Evolutionary conservation across 2,888 invertebrate genomes (phyloP).

Genomic region (Griposia aprilina): DNA sequence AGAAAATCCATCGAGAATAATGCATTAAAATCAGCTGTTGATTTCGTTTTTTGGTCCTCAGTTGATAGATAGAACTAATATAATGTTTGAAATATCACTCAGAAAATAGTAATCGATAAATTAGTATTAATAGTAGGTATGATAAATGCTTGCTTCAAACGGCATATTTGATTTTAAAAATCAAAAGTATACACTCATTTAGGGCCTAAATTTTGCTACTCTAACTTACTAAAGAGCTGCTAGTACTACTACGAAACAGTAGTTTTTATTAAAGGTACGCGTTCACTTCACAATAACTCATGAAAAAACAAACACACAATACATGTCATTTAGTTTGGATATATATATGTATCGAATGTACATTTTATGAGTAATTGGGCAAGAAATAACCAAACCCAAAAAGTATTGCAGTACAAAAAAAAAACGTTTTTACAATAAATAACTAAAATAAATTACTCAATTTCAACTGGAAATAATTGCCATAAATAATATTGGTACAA

Average conservation of each 20-base stretch:
- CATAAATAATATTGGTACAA: slow-evolving; percentile 23
- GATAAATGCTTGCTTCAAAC: slow-evolving; percentile 49
- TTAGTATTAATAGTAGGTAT: slow-evolving; percentile 48
- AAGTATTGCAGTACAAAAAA: slow-evolving; percentile 8
- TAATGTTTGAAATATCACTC: slow-evolving; percentile 53
- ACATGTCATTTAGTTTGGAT: slow-evolving; percentile 16
- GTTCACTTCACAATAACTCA: slow-evolving; percentile 22
- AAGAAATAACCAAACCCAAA: not conserved
- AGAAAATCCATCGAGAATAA: slow-evolving; percentile 41
- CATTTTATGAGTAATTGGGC: not conserved
- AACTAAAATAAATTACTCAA: slow-evolving; percentile 15
- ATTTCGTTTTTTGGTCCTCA: slow-evolving; percentile 55
- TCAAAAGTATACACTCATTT: slow-evolving; percentile 33
- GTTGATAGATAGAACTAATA: slow-evolving; percentile 47
- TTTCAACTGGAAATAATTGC: slow-evolving; percentile 14
- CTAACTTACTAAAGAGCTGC: slow-evolving; percentile 41
- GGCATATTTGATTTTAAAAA: slow-evolving; percentile 47
- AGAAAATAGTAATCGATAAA: slow-evolving; percentile 52
- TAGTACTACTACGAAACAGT: slow-evolving; percentile 29
- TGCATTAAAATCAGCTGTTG: slow-evolving; percentile 37
- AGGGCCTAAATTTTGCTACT: slow-evolving; percentile 40
- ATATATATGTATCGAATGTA: not conserved
- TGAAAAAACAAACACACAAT: not conserved
- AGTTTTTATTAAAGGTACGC: slow-evolving; percentile 45
- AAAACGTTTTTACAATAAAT: slow-evolving; percentile 10